Evolutionary conservation across 2,113 vertebrate species (phyloP), one percentile per base, ranked within the genome.

Genomic region (Burhinus bistriatus): DNA sequence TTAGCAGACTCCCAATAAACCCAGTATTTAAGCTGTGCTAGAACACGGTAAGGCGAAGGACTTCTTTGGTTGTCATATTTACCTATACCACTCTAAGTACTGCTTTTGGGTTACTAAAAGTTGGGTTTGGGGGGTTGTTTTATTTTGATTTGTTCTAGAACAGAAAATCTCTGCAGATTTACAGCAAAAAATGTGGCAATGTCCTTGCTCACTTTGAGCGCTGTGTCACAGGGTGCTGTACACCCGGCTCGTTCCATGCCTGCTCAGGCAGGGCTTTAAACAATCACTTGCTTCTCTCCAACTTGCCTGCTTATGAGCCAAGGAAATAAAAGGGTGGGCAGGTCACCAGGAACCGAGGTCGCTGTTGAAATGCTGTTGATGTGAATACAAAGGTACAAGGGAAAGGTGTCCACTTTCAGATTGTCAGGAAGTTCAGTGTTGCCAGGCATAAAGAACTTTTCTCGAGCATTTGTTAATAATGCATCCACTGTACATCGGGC

Each of bases 401-500:
- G 47, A 92, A 92, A 61, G 72, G 90, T 81, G n/a, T 94, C 79
- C 7, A 0, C 57, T 96, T 95, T 81, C 86, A 79, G 65, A 17
- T 45, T 69, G 59, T 64, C 34, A 17, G 30, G 52, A 79, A 96
- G 27, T 59, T 78, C 1, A 6, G 45, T 5, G 12, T 85, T 79
- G 61, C 81, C 44, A 72, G 47, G 47, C 19, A 30, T 54, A 27
- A 29, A 7, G 17, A 42, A 57, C 52, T 80, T 82, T 65, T 44
- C 34, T 36, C 19, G n/a, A 52, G 69, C 1, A 2, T n/a, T 77
- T 79, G 47, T 84, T 71, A 65, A 40, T 59, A 72, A 52, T 9
- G 29, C 36, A 38, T 12, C 38, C 30, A 3, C 45, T n/a, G 58
- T 20, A 25, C 25, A 2, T 34, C 0, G 0, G 29, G 59, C 68